A percentile compares a stretch with the other conserved stretches of the same genome.
phyloP scores from a whole-genome alignment of 2,888 invertebrate species.

The Sinodicranocentrus sp. region DNA sequence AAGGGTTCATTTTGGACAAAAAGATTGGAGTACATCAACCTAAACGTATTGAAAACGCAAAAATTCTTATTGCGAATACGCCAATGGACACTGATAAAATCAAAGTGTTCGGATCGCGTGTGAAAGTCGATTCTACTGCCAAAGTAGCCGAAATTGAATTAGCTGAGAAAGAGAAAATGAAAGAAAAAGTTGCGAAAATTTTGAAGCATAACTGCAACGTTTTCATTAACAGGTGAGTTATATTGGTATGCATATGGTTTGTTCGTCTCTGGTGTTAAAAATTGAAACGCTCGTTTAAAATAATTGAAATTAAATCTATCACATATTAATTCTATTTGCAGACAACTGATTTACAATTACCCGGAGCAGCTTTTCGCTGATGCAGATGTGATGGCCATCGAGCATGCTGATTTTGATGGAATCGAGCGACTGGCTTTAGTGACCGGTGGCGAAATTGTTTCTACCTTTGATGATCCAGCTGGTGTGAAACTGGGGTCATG shows the following conservation, averaged over 20 bases:
- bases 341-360: slow-evolving; percentile 99
- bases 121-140: slow-evolving; percentile 93
- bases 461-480: slow-evolving; percentile 97
- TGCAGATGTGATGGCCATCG: slow-evolving; percentile 99
- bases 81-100: slow-evolving; percentile 99
- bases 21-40: slow-evolving; percentile 99
- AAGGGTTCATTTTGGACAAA: slow-evolving; percentile 95
- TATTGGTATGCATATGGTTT: neutral
- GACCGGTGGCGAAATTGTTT: slow-evolving; percentile 98
- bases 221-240: slow-evolving; percentile 91
- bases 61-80: slow-evolving; percentile 98
- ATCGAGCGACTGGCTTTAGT: slow-evolving; percentile 98
- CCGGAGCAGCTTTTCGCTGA: slow-evolving; percentile 99
- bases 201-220: slow-evolving; percentile 96
- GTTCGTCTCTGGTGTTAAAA: neutral
- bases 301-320: too few relatives aligned
- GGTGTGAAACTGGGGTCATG: slow-evolving; percentile 95
- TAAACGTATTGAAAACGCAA: slow-evolving; percentile 95
- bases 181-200: slow-evolving; percentile 98
- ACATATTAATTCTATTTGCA: too few relatives aligned
- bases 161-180: slow-evolving; percentile 99
- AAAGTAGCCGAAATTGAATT: slow-evolving; percentile 98
- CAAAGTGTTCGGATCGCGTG: slow-evolving; percentile 97
- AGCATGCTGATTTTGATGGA: slow-evolving; percentile 99
- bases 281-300: neutral